Base-by-base conservation (phyloP, 2,797 vertebrate genomes). In the Galago senegalensis region DNA sequence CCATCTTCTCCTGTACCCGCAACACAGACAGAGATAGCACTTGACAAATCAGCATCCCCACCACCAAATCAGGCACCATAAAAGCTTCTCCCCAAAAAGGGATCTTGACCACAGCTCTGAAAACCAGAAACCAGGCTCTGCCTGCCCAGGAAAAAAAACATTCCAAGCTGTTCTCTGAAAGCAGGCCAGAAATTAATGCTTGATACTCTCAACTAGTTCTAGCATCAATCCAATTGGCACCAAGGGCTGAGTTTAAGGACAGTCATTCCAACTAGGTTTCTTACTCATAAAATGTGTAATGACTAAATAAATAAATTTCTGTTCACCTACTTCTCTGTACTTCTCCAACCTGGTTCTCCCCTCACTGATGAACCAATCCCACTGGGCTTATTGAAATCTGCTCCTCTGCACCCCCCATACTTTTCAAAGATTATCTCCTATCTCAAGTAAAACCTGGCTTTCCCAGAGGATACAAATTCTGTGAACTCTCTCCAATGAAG, bases 11-110 rank as follows among this genome's bases (percentile, higher is more conserved):
- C 58, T 25, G 5, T 5, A 94, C 12, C 46, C 31, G 16, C 37
- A 56, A 81, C 29, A 75, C 27, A 85, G n/a, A 95, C 3, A 82
- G 0, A 18, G 34, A 67, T 16, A 76, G 77, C 73, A 81, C 60
- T 80, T 67, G 4, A 82, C 3, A 84, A 67, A 77, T 81, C 29
- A 96, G 77, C 61, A 91, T 8, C 31, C 31, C 53, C 34, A 63
- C 49, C 75, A 79, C n/a, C 56, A 86, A 84, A 82, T 37, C 40
- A n/a, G 12, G 7, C 5, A 82, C 20, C n/a, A 70, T 40, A 73
- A 93, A 95, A 82, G 40, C 29, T 90, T 86, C 43, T 87, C 25
- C 72, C 65, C 29, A 69, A 20, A 27, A 93, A 93, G 37, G 40
- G 10, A 83, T 23, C 17, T 58, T 16, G 72, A 84, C 1, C 73